These are phyloP conservation scores for Drosophila virilis DNA, from an alignment of 1,140 invertebrate genomes.

Conservation along the genomic window DNA sequence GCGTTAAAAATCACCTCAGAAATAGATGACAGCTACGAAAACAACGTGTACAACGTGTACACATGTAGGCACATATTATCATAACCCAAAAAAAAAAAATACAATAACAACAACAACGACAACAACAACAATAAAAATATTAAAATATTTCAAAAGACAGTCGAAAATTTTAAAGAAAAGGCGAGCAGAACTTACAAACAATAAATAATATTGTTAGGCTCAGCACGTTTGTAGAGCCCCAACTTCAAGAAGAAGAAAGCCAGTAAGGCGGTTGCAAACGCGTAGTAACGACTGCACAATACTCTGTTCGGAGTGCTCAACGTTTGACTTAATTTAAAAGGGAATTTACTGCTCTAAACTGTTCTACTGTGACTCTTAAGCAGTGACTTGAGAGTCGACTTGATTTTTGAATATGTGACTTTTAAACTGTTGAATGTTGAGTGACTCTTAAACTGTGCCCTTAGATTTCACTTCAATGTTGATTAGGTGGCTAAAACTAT, in stretches of 20 bases:
- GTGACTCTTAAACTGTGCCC: too few relatives aligned
- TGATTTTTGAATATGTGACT: too few relatives aligned
- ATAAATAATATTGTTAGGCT: conserved; percentile 66
- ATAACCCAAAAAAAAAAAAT: conserved; percentile 40
- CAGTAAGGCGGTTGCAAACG: neutral
- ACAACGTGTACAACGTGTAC: conserved; percentile 66
- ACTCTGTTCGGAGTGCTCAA: neutral
- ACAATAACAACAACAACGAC: neutral
- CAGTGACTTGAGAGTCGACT: too few relatives aligned
- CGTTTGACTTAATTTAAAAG: too few relatives aligned
- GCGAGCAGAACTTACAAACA: conserved; percentile 20
- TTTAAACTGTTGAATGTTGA: too few relatives aligned
- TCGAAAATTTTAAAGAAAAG: conserved; percentile 15
- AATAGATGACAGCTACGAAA: conserved; percentile 32
- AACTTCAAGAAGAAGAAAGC: neutral
- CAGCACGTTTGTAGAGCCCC: conserved; percentile 60
- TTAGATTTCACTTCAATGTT: too few relatives aligned
- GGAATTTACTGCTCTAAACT: too few relatives aligned
- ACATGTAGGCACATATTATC: conserved; percentile 65
- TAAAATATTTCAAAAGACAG: conserved; percentile 26
- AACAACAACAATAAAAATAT: conserved; percentile 8
- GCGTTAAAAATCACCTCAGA: conserved; percentile 64
- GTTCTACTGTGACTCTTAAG: too few relatives aligned
- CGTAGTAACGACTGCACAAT: neutral
- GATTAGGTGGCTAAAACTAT: too few relatives aligned